Evolutionary conservation across 2,113 vertebrate genomes (phyloP).

Genomic region (Psilopsiagon aurifrons): DNA sequence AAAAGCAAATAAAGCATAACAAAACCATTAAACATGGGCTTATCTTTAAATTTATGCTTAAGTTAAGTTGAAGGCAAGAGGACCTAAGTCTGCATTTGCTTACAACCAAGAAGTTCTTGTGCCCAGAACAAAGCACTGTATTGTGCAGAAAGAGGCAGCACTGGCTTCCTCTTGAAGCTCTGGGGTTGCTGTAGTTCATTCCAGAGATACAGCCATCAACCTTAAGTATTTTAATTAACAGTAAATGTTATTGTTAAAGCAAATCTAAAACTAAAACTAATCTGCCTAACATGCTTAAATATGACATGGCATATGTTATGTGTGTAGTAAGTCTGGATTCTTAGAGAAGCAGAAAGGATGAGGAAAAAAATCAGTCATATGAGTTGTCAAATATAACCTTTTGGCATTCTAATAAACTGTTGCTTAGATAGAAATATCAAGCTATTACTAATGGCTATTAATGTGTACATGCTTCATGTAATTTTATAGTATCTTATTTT

Average conservation of each 20-base stretch:
- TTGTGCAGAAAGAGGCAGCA: not conserved
- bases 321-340: slow-evolving; percentile 32
- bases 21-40: not conserved
- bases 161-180: not conserved
- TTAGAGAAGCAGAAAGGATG: slow-evolving; percentile 62
- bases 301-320: not conserved
- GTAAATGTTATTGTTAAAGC: not conserved
- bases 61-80: not conserved
- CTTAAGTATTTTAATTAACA: not conserved
- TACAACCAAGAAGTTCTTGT: not conserved
- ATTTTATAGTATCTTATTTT: slow-evolving; percentile 94
- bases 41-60: not conserved
- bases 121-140: not conserved
- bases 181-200: not conserved
- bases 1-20: not conserved
- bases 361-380: slow-evolving; percentile 76
- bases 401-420: slow-evolving; percentile 84
- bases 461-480: slow-evolving; percentile 95
- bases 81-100: not conserved
- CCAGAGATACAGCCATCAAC: not conserved
- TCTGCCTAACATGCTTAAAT: not conserved
- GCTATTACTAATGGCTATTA: slow-evolving; percentile 88
- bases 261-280: not conserved
- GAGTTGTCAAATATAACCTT: slow-evolving; percentile 84
- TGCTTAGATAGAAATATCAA: slow-evolving; percentile 87